Evolutionary conservation across 1,140 invertebrate genomes (phyloP), one percentile per base, ranked within the genome.

Genomic region (Dermatophagoides farinae): DNA sequence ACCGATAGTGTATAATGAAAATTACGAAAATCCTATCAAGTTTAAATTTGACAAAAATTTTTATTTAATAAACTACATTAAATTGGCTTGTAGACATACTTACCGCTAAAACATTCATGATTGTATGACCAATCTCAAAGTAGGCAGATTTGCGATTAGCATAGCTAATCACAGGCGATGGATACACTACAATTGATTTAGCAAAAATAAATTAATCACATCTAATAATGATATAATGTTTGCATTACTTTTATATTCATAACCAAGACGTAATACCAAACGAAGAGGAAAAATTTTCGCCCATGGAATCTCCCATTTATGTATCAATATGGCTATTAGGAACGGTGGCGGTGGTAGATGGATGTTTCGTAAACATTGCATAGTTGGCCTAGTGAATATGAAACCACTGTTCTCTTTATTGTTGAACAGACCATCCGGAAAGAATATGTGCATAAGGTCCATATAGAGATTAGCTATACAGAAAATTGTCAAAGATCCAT

Each of bases 91-190:
- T 20, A 22, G 52, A 38, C 8, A n/a, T 31, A 74, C 75, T 73
- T 68, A 79, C 77, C 6, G 85, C 85, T 57, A 90, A 71, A 41
- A 90, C 76, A 74, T 87, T 89, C 74, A 90, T 88, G 51, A 91
- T 87, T 10, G 87, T 90, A 66, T 89, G 85, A 12, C 86, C 86
- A 60, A 90, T 85, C 74, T 91, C 86, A 50, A 79, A 84, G 70
- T 85, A 91, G 1, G 88, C 82, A 0, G 86, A 80, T 61, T 86
- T 83, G 16, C 88, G 71, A 68, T 82, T 77, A 20, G 84, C 75
- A 22, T 84, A 78, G n/a, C 85, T 87, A 25, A 89, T 80, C 31
- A 90, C 70, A 0, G 86, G 84, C 70, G 83, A 85, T 1, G 88
- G 88, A 74, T 90, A 91, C 70, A 87, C 73, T 74, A 66, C 44